Conservation (phyloP, 2,113 vertebrate species). For the Uropsilus gracilis region DNA sequence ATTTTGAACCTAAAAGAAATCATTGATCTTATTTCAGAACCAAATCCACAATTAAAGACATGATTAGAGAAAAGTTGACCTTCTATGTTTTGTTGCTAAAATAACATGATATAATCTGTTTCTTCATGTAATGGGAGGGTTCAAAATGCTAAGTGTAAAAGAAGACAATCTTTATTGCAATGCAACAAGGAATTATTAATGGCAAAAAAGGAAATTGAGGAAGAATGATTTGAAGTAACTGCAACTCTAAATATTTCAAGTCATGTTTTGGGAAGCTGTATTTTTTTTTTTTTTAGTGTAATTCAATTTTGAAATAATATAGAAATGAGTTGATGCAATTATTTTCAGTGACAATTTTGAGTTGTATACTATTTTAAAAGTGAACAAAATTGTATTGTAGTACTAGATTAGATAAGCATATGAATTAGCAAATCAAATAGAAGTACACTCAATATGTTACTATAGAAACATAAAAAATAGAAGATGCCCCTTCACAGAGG, state of each 20-base stretch:
- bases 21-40: not conserved
- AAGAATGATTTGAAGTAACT: not conserved
- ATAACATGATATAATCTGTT: not conserved
- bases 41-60: conserved; percentile 4
- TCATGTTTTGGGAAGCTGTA: not conserved
- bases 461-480: not conserved
- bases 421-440: not conserved
- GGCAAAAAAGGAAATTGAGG: not conserved
- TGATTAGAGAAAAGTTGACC: not conserved
- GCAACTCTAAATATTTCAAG: not conserved
- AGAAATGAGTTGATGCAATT: not conserved
- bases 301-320: not conserved
- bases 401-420: not conserved
- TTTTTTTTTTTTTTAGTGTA: not conserved
- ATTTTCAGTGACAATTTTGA: not conserved
- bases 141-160: not conserved
- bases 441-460: not conserved
- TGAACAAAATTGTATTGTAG: not conserved
- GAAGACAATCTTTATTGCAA: conserved; percentile 26
- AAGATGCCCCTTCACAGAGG: not conserved
- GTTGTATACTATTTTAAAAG: not conserved
- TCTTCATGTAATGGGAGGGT: not conserved
- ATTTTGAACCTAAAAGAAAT: not conserved
- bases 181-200: not conserved
- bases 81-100: not conserved